Conservation (phyloP, 2,888 invertebrate species). For the Chloromyia formosa region DNA sequence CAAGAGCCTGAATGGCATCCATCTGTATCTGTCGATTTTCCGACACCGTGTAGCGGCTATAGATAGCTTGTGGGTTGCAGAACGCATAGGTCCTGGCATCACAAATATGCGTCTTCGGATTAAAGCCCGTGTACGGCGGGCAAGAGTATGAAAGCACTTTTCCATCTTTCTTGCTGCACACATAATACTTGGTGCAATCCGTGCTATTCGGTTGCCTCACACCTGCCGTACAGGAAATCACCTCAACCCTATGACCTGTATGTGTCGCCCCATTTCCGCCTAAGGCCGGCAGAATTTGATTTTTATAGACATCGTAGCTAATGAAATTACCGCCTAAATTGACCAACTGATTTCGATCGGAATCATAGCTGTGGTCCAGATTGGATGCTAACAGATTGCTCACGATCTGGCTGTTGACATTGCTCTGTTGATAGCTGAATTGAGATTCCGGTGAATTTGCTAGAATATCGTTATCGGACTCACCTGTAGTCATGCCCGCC, state of each 20-base stretch:
- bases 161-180: conserved; percentile 64
- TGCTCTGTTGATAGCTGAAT: conserved; percentile 21
- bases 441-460: conserved; percentile 24
- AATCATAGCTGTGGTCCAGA: conserved; percentile 20
- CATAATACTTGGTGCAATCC: conserved; percentile 66
- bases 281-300: conserved; percentile 56
- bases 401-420: conserved; percentile 49
- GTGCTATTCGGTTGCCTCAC: conserved; percentile 65
- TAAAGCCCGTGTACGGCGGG: conserved; percentile 66
- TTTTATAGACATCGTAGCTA: conserved; percentile 59
- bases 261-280: not conserved
- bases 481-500: not conserved
- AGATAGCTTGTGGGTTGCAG: conserved; percentile 57
- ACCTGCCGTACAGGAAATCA: conserved; percentile 64
- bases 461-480: not conserved
- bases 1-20: conserved; percentile 59
- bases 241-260: conserved; percentile 51
- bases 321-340: conserved; percentile 60
- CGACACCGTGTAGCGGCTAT: conserved; percentile 55
- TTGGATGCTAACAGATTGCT: conserved; percentile 49
- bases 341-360: conserved; percentile 52
- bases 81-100: conserved; percentile 62
- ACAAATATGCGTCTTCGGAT: conserved; percentile 63
- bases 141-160: conserved; percentile 64
- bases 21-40: conserved; percentile 59